Base-by-base conservation (phyloP, 2,888 invertebrate species). In the Dichetophora obliterata region DNA sequence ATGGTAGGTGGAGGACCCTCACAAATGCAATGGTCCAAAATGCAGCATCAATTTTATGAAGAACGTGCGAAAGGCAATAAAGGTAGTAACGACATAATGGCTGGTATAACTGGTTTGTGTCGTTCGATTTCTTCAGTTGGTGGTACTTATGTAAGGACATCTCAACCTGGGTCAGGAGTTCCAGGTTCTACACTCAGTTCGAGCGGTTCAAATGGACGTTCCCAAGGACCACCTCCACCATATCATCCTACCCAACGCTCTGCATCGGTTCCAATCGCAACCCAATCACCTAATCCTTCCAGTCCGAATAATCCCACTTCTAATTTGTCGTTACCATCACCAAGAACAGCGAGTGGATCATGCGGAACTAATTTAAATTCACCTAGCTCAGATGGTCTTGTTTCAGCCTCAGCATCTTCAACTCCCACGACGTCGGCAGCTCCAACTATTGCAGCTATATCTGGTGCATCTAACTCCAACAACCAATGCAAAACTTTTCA, bases 1-100 rank as follows among this genome's bases (percentile, higher is more conserved):
- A 81, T 83, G 78, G 79, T 81, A 52, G 61, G 65, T 24, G 76
- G 57, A 75, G 75, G 68, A 70, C 57, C 75, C 3, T 77, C 93
- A 5, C 94, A 95, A 89, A 92, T 95, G 88, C 97, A 97, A 87
- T 97, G 97, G 97, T 95, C 95, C 84, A 96, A 97, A 88, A 90
- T 97, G 82, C 96, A 96, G 85, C 94, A 95, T 86, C 95, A 96
- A 88, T 96, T 95, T 90, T 94, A 94, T 84, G 96, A 96, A 83
- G 92, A 89, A 88, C 91, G 91, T 86, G 63, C 84, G 5, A 91
- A 90, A 88, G 91, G 89, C 88, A 91, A 86, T 5, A 86, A 86
- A 78, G 75, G 78, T 52, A 63, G 22, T 14, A 34, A 71, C 6
- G 72, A 75, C 19, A 71, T 76, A 43, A 80, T 80, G 75, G 76